Conservation (phyloP, 2,797 vertebrate genomes). For the Pipistrellus kuhlii region DNA sequence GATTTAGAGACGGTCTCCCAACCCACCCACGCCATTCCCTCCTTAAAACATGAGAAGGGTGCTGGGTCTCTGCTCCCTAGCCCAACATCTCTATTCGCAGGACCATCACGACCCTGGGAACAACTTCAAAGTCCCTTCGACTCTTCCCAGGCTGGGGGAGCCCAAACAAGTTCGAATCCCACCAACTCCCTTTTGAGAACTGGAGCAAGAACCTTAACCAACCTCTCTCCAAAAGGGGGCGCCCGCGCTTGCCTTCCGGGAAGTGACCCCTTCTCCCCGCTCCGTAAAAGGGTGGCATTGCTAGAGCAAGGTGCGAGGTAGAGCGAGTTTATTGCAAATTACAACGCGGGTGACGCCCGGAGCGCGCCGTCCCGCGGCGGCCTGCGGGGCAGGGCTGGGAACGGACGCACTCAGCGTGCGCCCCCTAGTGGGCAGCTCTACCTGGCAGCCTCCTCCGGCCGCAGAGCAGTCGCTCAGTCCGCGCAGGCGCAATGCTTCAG, state of each 20-base stretch:
- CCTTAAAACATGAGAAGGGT: neutral
- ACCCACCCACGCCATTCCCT: neutral
- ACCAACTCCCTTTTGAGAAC: neutral
- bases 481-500: conserved; percentile 14
- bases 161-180: neutral
- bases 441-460: neutral
- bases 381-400: neutral
- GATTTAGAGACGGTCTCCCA: neutral
- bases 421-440: neutral
- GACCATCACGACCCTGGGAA: neutral
- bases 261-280: rapidly evolving
- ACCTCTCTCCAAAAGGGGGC: neutral
- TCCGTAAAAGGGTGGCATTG: conserved; percentile 2
- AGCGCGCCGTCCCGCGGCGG: neutral
- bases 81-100: neutral
- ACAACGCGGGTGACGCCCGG: neutral
- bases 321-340: conserved; percentile 81
- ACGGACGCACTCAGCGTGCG: neutral
- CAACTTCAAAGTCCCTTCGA: neutral
- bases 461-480: conserved; percentile 1
- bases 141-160: neutral
- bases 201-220: neutral
- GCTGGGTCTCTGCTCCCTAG: neutral
- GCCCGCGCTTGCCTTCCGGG: rapidly evolving
- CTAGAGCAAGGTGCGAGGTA: conserved; percentile 63